Evolutionary conservation across 2,113 vertebrate species (phyloP).

Genomic region (Peromyscus polionotus): DNA sequence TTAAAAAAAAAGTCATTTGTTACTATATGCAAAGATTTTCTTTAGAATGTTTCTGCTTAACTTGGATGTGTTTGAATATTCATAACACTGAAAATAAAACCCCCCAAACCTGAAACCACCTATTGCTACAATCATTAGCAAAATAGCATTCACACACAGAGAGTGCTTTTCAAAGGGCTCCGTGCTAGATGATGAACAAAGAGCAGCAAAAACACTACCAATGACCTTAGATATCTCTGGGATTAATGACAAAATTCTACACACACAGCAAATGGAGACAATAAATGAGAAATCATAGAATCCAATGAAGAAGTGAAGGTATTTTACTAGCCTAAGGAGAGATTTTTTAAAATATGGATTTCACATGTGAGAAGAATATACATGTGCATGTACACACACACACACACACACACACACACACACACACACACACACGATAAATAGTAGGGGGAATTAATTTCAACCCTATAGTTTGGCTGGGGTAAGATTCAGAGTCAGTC

Average conservation of each 20-base stretch:
- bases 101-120: background rate
- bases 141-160: background rate
- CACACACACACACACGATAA: too few species aligned
- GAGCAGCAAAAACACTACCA: background rate
- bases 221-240: background rate
- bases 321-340: background rate
- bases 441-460: background rate
- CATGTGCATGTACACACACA: background rate
- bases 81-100: slow-evolving; percentile 41
- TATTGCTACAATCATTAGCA: background rate
- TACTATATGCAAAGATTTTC: background rate
- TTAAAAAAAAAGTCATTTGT: slow-evolving; percentile 39
- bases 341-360: background rate
- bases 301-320: background rate
- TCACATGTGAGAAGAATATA: background rate
- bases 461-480: background rate
- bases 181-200: background rate
- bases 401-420: too few species aligned
- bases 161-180: background rate
- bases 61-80: slow-evolving; percentile 7
- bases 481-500: background rate
- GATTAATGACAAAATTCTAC: background rate
- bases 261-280: background rate
- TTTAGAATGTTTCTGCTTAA: background rate
- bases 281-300: background rate